Base-by-base conservation (phyloP, 1,140 invertebrate species). In the Pogonomyrmex californicus region DNA sequence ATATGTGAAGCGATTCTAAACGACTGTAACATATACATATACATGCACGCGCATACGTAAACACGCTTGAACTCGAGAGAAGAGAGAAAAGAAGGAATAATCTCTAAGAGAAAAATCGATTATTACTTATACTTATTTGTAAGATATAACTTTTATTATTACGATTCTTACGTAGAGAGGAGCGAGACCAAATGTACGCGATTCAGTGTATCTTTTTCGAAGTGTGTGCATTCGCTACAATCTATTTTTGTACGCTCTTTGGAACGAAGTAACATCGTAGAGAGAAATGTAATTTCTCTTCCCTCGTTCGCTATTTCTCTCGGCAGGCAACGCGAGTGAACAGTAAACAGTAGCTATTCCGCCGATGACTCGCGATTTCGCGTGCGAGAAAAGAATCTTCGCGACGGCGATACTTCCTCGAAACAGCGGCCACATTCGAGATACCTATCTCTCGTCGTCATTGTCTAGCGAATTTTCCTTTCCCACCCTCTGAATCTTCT, bases 301-400 rank as follows among this genome's bases (percentile, higher is more conserved):
- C 38, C 17, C 14, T n/a, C 30, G 23, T 47, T 23, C 33, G 36
- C 17, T 30, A 41, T 71, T 82, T 44, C 14, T 82, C 14, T 47
- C 14, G n/a, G 30, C 65, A 30, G 54, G 54, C 41, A 82, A 47
- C 38, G 79, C 41, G 23, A 71, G 6, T 71, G 30, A 82, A 82
- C 47, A 38, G 49, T 47, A 79, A 66, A 79, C 62, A 65, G 54
- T 23, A 60, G 79, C 66, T 47, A 60, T 82, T 82, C 47, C 62
- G 33, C 70, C 78, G 51, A 81, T 70, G 79, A 71, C 10, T 9
- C 30, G 66, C 41, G 51, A 82, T 71, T 82, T 71, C 23, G 79
- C 30, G 54, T 47, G 62, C 17, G 12, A 7, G 54, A 56, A 63
- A 38, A 36, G 76, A 41, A 12, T 2, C 1, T 38, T 23, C 23